Conservation (phyloP, 2,113 vertebrate genomes). For the Suricata suricatta region DNA sequence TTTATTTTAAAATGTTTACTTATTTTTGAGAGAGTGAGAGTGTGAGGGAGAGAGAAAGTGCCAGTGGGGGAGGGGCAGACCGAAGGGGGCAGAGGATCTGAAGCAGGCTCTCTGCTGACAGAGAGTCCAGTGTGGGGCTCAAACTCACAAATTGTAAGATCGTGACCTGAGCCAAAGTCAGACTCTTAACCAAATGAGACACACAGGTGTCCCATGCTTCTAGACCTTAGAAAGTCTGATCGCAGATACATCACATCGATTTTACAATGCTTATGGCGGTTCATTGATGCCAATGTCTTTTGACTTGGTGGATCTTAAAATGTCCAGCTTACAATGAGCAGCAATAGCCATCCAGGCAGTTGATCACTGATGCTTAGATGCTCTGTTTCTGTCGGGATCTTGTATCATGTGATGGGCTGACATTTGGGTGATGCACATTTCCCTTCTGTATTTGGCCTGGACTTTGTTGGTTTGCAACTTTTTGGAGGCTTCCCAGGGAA, state of each 20-base stretch:
- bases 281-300: not conserved
- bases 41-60: too few species aligned
- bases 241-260: not conserved
- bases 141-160: too few species aligned
- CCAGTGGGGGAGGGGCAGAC: too few species aligned
- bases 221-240: not conserved
- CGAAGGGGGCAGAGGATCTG: too few species aligned
- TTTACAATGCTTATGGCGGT: not conserved
- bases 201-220: not conserved
- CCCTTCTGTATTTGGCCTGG: not conserved
- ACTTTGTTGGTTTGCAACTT: not conserved
- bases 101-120: too few species aligned
- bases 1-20: too few species aligned
- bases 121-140: too few species aligned
- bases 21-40: too few species aligned
- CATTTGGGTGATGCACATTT: not conserved
- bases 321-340: not conserved
- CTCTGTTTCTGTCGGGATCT: not conserved
- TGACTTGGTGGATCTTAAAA: not conserved
- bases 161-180: too few species aligned
- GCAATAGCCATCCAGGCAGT: not conserved
- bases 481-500: not conserved
- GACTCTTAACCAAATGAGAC: too few species aligned
- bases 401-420: not conserved
- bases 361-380: not conserved